Percentiles rank a stretch among this genome's conserved stretches.
phyloP scores from a whole-genome alignment of 2,888 invertebrate species.

The Zhuqinia jingwanae region DNA sequence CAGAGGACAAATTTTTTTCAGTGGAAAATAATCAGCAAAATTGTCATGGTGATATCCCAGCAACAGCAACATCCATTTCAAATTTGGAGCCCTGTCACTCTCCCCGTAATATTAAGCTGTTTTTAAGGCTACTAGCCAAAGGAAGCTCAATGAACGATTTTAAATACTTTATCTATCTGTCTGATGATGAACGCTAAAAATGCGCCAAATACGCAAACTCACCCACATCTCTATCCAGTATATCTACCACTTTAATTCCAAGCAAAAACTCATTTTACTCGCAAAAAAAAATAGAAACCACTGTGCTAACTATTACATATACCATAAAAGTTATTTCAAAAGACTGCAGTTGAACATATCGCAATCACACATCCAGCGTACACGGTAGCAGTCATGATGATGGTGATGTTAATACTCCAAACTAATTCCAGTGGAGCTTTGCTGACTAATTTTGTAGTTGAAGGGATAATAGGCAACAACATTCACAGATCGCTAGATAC shows the following conservation, averaged over 20 bases:
- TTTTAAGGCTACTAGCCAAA: no score
- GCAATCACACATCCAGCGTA: background rate
- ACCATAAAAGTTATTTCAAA: background rate
- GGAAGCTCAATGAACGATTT: no score
- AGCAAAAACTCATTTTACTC: background rate
- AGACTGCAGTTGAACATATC: background rate
- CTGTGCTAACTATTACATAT: background rate
- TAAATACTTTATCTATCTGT: no score
- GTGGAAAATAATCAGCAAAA: no score
- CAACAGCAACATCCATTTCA: no score
- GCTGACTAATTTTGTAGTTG: slow-evolving; percentile 55
- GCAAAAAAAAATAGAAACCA: slow-evolving; percentile 5
- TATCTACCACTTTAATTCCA: background rate
- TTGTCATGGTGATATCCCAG: no score
- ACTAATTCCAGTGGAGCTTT: slow-evolving; percentile 56
- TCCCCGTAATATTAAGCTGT: no score
- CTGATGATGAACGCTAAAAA: no score
- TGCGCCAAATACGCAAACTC: background rate
- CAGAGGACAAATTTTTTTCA: no score
- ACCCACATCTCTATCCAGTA: slow-evolving; percentile 14
- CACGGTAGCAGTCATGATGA: background rate
- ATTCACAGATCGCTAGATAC: slow-evolving; percentile 55
- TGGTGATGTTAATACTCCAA: slow-evolving; percentile 34
- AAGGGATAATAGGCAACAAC: slow-evolving; percentile 56
- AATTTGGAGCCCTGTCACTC: no score